A percentile compares a stretch with the other conserved stretches of the same genome.
Conservation (phyloP, 2,888 invertebrate genomes). For the Meghimatium bilineatum region DNA sequence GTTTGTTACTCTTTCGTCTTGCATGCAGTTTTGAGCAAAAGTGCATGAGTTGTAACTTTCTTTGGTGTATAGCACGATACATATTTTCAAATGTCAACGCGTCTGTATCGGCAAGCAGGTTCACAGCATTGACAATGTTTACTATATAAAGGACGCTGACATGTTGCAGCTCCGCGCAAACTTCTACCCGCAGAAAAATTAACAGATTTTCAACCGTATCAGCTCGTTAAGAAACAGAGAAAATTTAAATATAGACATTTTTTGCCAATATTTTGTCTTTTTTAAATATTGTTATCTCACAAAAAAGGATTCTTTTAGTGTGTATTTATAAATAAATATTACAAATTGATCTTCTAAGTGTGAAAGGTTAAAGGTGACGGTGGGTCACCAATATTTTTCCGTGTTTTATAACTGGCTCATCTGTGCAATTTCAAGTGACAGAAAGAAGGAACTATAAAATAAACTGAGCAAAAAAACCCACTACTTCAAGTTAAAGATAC, state of each 20-base stretch:
- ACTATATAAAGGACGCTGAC: slow-evolving; percentile 55
- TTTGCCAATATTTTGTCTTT: too few relatives aligned
- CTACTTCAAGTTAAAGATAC: too few relatives aligned
- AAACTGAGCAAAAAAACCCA: too few relatives aligned
- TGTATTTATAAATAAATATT: too few relatives aligned
- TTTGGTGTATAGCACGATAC: neutral
- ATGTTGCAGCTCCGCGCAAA: slow-evolving; percentile 53
- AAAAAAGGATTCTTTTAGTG: too few relatives aligned
- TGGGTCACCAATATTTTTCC: neutral
- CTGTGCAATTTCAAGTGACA: neutral
- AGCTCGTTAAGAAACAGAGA: too few relatives aligned
- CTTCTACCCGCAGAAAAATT: too few relatives aligned
- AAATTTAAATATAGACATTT: too few relatives aligned
- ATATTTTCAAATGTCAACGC: neutral
- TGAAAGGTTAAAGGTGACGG: neutral
- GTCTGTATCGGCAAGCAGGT: neutral
- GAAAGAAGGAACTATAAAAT: neutral
- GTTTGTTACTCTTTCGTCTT: neutral
- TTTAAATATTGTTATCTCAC: too few relatives aligned
- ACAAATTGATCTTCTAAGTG: neutral
- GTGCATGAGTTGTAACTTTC: neutral
- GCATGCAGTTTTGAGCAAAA: neutral
- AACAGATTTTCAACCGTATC: too few relatives aligned
- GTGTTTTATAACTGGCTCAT: neutral
- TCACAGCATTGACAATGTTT: slow-evolving; percentile 13